Evolutionary conservation across 1,140 invertebrate species (phyloP), one percentile per base, ranked within the genome.

Genomic region (Daktulosphaira vitifoliae): DNA sequence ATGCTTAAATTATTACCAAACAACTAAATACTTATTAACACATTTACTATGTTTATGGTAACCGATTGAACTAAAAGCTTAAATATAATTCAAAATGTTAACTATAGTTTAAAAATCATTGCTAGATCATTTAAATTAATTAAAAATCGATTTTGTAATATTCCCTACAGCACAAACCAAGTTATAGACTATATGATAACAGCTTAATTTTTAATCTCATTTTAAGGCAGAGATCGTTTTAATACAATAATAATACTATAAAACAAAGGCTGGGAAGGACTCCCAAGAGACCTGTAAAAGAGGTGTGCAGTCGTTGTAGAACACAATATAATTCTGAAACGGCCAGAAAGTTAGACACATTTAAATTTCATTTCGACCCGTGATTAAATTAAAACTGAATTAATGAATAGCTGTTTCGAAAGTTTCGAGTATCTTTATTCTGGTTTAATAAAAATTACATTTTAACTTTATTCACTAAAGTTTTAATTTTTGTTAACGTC

Each of bases 301-400:
- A 23, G 54, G 54, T 59, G 44, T 39, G 25, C 53, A 37, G 23
- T 22, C 16, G 54, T 59, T 46, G 25, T 46, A 29, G 23, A 46
- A 48, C 42, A 29, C 18, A 48, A 16, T 16, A 48, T 62, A 62
- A 48, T 46, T 48, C 56, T 13, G 56, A 29, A 48, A 62, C 56
- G 42, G 20, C 56, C 56, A 15, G 42, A 62, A 62, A 62, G 56
- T 62, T 33, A 25, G 56, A 25, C 56, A 48, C 56, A 39, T 62
- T 62, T 46, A 62, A 62, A 62, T 62, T 62, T 20, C 56, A 62
- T 62, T 62, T 62, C 56, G 20, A 25, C 26, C 56, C 16, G 42
- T 48, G 56, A 62, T 62, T 62, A 62, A 62, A 62, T 62, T 62
- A 62, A 62, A 62, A 62, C 56, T 62, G 42, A 62, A 62, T 62